Base-by-base conservation (phyloP, 1,140 invertebrate genomes). In the Epicauta chinensis region DNA sequence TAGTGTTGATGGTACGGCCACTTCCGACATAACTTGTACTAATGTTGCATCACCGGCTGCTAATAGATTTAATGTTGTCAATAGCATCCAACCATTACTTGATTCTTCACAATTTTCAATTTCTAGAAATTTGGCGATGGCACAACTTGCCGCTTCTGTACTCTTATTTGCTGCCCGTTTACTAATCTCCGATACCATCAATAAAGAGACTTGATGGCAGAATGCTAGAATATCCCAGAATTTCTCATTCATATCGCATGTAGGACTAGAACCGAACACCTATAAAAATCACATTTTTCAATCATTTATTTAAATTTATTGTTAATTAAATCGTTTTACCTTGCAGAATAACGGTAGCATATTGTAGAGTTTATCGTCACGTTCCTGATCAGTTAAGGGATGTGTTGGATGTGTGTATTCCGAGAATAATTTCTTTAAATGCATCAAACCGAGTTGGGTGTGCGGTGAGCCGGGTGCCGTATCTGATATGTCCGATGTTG, bases 291-390 rank as follows among this genome's bases (percentile, higher is more conserved):
- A 7, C 3, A 6, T 11, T 16, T 15, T 38, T 29, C 17, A 16
- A n/a, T n/a, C 10, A 39, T 14, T 32, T 36, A 59, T 35, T 44
- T 16, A 15, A 50, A 15, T 11, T 9, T n/a, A 29, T 30, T 5
- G 23, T 23, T 23, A 7, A 7, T 23, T 23, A 7, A 23, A 39
- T 45, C n/a, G n/a, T n/a, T 35, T 74, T 78, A 97, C 94, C 82
- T 97, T 98, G 75, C 92, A 96, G 75, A 99, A 98, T 7, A 98
- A 76, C 35, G 96, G 96, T 61, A 99, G 77, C 91, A 98, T 97
- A 72, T 94, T 96, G 72, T 98, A 98, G 1, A 98, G 77, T 73
- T 96, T 95, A 65, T 90, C 88, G 73, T 97, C 92, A 54, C 87
- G 83, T 71, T 97, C 91, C 46, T 81, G 75, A 51, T 93, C 89